Conservation (phyloP, 2,113 vertebrate genomes). For the Phrynosoma blainvillii region DNA sequence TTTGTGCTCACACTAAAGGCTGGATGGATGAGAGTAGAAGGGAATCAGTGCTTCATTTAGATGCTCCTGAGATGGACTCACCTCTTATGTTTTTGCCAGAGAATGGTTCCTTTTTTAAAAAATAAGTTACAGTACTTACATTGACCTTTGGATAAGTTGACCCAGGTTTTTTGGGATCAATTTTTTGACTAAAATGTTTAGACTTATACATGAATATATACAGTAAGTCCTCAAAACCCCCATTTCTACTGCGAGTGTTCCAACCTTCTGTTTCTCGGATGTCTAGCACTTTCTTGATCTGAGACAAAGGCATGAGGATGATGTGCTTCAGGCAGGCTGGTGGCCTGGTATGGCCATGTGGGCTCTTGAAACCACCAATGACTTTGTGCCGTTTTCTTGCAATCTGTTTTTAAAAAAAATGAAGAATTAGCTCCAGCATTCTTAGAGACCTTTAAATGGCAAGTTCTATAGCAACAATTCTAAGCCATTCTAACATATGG, state of each 20-base stretch:
- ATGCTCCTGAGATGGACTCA: too few species aligned
- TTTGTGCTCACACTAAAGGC: too few species aligned
- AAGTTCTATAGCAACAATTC: background rate
- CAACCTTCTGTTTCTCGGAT: slow-evolving; percentile 96
- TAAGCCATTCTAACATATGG: slow-evolving; percentile 2
- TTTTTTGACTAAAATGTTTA: too few species aligned
- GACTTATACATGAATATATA: too few species aligned
- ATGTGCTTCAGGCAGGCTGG: slow-evolving; percentile 94
- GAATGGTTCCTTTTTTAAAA: too few species aligned
- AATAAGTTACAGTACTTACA: too few species aligned
- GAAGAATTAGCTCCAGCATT: background rate
- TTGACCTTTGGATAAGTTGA: too few species aligned
- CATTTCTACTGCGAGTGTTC: slow-evolving; percentile 32
- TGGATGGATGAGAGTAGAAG: too few species aligned
- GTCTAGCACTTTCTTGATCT: slow-evolving; percentile 95
- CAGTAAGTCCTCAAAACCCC: background rate
- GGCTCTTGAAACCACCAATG: slow-evolving; percentile 93
- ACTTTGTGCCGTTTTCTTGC: slow-evolving; percentile 96
- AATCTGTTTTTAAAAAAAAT: slow-evolving; percentile 77
- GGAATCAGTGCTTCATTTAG: too few species aligned
- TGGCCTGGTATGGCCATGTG: slow-evolving; percentile 88
- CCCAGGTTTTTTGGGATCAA: too few species aligned
- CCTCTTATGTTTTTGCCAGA: too few species aligned
- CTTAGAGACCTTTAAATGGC: background rate
- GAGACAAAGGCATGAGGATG: slow-evolving; percentile 94